Evolutionary conservation across 2,888 invertebrate species (phyloP), one percentile per base, ranked within the genome.

Genomic region (Nysson spinosus): DNA sequence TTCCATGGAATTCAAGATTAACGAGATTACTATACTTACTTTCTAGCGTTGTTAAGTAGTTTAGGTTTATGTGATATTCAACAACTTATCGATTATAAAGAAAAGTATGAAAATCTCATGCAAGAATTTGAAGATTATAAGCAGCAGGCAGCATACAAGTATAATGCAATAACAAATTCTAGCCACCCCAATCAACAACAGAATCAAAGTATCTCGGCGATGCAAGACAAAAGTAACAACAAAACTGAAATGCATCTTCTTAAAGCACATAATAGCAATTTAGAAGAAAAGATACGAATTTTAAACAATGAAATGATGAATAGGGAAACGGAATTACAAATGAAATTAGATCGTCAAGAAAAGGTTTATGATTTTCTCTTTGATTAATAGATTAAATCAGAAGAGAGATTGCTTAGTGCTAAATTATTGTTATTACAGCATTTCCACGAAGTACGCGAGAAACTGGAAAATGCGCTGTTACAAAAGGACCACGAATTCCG

Each of bases 41-140:
- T 68, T 74, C 24, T 55, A 86, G 86, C 81, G 35, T 73, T 92
- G 67, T 82, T 92, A 22, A 89, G 74, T 30, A 80, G 69, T 49
- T 70, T 85, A 11, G 79, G 80, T 47, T 65, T 87, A 3, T 72
- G 69, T 16, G 80, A 83, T 30, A 74, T 72, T 7, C 78, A 81
- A 61, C 71, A 84, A 55, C 80, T 85, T 49, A 46, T 73, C 32
- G 87, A 88, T 52, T 94, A 94, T 77, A 89, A 90, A 76, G 91
- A 93, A 52, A 93, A 94, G 69, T 89, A 91, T 42, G 90, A 91
- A 11, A 88, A 84, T 22, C 82, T 94, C 14, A 90, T 90, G 72
- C 88, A 90, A 34, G 93, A 95, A 75, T 92, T 92, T 79, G 94
- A 95, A 69, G 85, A 88, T 32, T 92, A 91, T 71, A 93, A 92